Evolutionary conservation across 2,797 vertebrate species (phyloP).

Genomic region (Philypnodon macrostomus): DNA sequence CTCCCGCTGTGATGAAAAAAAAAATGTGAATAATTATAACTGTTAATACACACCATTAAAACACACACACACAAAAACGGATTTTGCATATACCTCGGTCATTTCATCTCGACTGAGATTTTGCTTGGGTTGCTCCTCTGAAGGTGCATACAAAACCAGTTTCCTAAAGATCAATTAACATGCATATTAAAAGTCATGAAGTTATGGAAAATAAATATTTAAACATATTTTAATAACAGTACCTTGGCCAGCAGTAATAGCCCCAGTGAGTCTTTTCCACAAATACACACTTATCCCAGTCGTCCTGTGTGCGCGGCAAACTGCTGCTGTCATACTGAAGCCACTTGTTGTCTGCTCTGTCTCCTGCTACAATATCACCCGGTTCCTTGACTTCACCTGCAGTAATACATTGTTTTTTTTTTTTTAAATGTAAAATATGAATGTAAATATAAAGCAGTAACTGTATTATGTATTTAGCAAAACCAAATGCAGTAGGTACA

Average conservation of each 20-base stretch:
- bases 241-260: slow-evolving; percentile 94
- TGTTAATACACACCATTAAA: neutral
- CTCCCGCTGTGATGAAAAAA: slow-evolving; percentile 80
- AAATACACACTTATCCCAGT: slow-evolving; percentile 88
- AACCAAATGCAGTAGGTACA: too few relatives aligned
- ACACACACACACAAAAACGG: too few relatives aligned
- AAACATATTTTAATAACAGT: slow-evolving; percentile 9
- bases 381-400: slow-evolving; percentile 78
- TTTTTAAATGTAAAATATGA: neutral
- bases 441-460: neutral
- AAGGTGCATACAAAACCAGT: slow-evolving; percentile 87
- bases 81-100: slow-evolving; percentile 80
- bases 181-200: neutral
- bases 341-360: slow-evolving; percentile 92
- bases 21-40: neutral
- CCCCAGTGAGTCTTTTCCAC: slow-evolving; percentile 99
- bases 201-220: neutral
- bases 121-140: slow-evolving; percentile 88
- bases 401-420: neutral
- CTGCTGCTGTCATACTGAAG: slow-evolving; percentile 88
- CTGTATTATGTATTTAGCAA: neutral
- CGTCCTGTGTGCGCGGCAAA: slow-evolving; percentile 85
- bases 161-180: slow-evolving; percentile 69
- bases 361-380: slow-evolving; percentile 77
- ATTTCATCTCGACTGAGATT: slow-evolving; percentile 86